These are phyloP conservation scores for Pipistrellus nathusii DNA, from an alignment of 2,797 vertebrate species.

Conservation along the genomic window DNA sequence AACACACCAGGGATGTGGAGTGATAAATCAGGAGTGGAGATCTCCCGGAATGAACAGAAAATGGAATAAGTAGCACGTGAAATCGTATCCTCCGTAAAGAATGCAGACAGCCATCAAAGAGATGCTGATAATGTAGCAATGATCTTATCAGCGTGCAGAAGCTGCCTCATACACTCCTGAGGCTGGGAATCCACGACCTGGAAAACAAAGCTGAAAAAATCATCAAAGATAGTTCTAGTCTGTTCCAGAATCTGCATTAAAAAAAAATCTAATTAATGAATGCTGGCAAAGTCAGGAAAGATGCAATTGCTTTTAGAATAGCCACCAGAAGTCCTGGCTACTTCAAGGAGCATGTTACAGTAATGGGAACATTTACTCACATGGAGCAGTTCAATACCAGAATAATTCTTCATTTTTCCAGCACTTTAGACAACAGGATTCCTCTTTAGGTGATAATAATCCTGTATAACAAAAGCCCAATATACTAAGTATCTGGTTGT, in stretches of 20 bases:
- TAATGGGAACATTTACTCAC: background rate
- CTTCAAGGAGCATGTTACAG: background rate
- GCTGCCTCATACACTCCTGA: background rate
- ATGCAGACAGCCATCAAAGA: background rate
- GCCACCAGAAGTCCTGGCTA: background rate
- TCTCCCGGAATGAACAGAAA: constrained; percentile 21
- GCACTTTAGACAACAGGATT: background rate
- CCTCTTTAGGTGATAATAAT: background rate
- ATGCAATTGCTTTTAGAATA: background rate
- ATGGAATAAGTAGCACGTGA: background rate
- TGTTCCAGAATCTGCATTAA: background rate
- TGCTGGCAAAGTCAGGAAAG: background rate
- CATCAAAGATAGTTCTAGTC: background rate
- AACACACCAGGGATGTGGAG: background rate
- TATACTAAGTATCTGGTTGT: too few species aligned
- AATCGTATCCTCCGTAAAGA: background rate
- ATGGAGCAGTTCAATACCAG: background rate
- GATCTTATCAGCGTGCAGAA: background rate
- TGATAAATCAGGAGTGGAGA: background rate
- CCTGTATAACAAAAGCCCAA: too few species aligned
- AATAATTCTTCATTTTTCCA: background rate
- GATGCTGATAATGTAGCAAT: background rate
- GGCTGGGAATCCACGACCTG: background rate
- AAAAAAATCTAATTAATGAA: background rate
- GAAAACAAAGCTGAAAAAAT: background rate